A percentile compares a stretch with the other conserved stretches of the same genome.
Evolutionary conservation across 1,140 invertebrate species (phyloP).

Genomic region (Phymastichus coffea): DNA sequence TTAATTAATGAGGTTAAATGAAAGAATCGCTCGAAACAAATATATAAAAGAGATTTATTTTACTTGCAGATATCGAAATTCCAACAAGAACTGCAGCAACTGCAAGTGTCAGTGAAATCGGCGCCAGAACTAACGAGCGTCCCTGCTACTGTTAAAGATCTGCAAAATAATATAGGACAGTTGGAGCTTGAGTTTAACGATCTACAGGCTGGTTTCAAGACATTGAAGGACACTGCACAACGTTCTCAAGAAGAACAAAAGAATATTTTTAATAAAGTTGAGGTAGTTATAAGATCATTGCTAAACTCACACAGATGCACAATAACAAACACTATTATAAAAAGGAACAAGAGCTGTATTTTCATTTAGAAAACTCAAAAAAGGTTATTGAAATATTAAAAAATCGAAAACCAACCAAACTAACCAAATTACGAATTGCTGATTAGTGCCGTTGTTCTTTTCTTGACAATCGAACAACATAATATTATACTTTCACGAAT

Average conservation of each 20-base stretch:
- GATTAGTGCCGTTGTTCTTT: too few species aligned
- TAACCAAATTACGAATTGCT: too few species aligned
- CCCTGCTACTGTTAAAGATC: constrained; percentile 56
- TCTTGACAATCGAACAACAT: too few species aligned
- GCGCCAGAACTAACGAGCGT: constrained; percentile 62
- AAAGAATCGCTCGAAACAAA: not conserved
- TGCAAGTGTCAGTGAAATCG: constrained; percentile 59
- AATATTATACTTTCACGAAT: too few species aligned
- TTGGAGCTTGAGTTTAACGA: constrained; percentile 62
- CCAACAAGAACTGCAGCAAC: constrained; percentile 55
- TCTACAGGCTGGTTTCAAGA: constrained; percentile 45
- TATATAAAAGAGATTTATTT: constrained; percentile 3
- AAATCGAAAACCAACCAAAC: too few species aligned
- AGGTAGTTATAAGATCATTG: too few species aligned
- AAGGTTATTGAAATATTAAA: too few species aligned
- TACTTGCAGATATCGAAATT: constrained; percentile 52
- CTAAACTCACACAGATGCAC: too few species aligned
- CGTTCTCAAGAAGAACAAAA: constrained; percentile 45
- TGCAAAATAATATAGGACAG: constrained; percentile 60
- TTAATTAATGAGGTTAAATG: too few species aligned
- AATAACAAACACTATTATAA: too few species aligned
- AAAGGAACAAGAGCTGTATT: too few species aligned
- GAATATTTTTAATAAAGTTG: constrained; percentile 51
- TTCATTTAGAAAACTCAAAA: too few species aligned
- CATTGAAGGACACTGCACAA: constrained; percentile 49